Evolutionary conservation across 2,797 vertebrate species (phyloP).

Genomic region (Sebastes oblongus): DNA sequence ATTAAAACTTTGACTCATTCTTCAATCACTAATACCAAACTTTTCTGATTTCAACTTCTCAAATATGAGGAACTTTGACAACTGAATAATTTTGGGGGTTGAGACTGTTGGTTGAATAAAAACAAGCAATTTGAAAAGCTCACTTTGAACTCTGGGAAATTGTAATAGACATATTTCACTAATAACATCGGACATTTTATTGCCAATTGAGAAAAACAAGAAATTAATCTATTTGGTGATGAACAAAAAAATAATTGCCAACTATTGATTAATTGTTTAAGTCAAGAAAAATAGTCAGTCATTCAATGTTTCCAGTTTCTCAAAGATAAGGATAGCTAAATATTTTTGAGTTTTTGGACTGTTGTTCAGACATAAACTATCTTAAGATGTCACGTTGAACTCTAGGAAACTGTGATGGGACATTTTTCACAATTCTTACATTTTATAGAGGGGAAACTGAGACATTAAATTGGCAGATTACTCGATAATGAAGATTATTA

Average conservation of each 20-base stretch:
- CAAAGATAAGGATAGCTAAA: neutral
- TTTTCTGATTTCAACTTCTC: neutral
- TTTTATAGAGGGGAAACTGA: neutral
- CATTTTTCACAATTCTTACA: neutral
- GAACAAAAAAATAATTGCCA: accelerated
- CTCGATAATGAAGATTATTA: neutral
- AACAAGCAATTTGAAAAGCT: neutral
- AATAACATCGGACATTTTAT: neutral
- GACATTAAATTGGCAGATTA: neutral
- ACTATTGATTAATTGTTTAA: neutral
- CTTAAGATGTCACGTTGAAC: neutral
- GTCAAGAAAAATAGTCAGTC: neutral
- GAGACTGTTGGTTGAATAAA: neutral
- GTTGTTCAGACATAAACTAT: neutral
- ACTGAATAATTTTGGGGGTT: neutral
- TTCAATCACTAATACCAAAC: neutral
- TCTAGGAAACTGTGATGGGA: neutral
- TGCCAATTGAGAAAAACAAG: neutral
- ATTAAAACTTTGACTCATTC: neutral
- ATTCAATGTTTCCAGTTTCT: neutral
- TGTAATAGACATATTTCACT: neutral
- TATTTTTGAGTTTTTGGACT: neutral
- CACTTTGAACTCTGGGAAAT: neutral
- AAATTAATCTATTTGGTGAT: neutral
- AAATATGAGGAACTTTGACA: neutral